These are phyloP conservation scores for Nematopogon swammerdamellus DNA, from an alignment of 2,888 invertebrate species.

Conservation along the genomic window DNA sequence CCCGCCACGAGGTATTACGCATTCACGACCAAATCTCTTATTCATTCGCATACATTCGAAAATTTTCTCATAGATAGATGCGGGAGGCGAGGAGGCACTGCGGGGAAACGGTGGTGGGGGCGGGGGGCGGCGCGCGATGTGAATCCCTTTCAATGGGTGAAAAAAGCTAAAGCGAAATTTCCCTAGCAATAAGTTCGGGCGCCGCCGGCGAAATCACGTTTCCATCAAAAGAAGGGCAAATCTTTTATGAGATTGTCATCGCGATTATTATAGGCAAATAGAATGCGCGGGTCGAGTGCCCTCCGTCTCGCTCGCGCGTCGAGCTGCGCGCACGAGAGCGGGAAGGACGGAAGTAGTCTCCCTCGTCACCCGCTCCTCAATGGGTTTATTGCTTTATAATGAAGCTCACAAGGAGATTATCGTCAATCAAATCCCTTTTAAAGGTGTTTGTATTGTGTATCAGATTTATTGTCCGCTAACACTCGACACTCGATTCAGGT, in stretches of 20 bases:
- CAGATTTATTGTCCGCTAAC: background rate
- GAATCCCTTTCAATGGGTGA: slow-evolving; percentile 41
- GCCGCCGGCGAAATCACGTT: slow-evolving; percentile 46
- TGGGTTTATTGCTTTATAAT: background rate
- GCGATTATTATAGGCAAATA: slow-evolving; percentile 58
- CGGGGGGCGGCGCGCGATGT: background rate
- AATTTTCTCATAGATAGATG: slow-evolving; percentile 33
- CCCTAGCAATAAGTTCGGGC: slow-evolving; percentile 43
- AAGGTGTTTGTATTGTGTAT: background rate
- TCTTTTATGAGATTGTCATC: slow-evolving; percentile 58
- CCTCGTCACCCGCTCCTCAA: background rate
- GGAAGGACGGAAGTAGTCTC: background rate
- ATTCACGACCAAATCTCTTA: slow-evolving; percentile 43
- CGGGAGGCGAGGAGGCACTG: background rate
- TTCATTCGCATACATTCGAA: slow-evolving; percentile 47
- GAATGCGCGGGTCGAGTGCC: slow-evolving; percentile 47
- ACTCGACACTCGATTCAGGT: no score
- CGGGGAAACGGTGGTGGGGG: background rate
- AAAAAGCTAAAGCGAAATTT: slow-evolving; percentile 37
- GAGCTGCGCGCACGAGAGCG: background rate
- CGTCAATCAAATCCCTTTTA: background rate
- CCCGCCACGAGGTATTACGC: slow-evolving; percentile 34
- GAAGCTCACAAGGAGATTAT: background rate
- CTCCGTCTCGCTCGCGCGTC: background rate
- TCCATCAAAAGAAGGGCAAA: slow-evolving; percentile 54